Percentiles rank a stretch among this genome's conserved stretches.
These are phyloP conservation scores for Trichonephila inaurata DNA, from an alignment of 1,140 invertebrate species.

Conservation along the genomic window DNA sequence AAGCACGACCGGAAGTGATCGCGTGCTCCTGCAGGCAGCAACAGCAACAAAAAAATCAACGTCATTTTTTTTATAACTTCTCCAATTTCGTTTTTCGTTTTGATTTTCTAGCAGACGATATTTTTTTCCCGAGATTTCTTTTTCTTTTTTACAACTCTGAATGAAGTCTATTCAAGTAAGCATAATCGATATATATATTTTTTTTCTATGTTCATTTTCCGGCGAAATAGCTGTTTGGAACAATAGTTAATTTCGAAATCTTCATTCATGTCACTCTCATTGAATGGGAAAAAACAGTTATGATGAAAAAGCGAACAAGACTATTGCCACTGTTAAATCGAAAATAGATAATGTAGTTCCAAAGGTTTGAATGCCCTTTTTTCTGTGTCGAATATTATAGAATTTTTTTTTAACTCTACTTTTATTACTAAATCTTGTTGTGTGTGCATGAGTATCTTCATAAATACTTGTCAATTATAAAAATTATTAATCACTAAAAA, in stretches of 20 bases:
- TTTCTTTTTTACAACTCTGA: not conserved
- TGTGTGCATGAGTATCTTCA: too few relatives aligned
- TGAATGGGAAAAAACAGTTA: too few relatives aligned
- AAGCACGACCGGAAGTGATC: slow-evolving; percentile 36
- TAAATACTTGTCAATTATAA: too few relatives aligned
- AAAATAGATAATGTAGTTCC: too few relatives aligned
- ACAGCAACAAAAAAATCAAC: not conserved
- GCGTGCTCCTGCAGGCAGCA: not conserved
- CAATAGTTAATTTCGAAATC: not conserved
- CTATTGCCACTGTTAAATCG: too few relatives aligned
- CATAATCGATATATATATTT: not conserved
- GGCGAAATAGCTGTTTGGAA: not conserved
- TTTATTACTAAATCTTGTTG: too few relatives aligned
- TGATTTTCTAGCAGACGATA: not conserved
- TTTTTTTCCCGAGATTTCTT: not conserved
- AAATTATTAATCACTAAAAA: too few relatives aligned
- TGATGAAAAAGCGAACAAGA: too few relatives aligned
- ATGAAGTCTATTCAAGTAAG: not conserved
- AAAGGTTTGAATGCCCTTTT: too few relatives aligned
- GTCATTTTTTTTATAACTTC: not conserved
- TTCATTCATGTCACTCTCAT: too few relatives aligned
- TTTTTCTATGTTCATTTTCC: not conserved
- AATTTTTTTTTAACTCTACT: too few relatives aligned
- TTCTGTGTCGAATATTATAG: too few relatives aligned
- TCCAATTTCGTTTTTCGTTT: not conserved